Base-by-base conservation (phyloP, 2,797 vertebrate species). In the Eleutherodactylus coqui region DNA sequence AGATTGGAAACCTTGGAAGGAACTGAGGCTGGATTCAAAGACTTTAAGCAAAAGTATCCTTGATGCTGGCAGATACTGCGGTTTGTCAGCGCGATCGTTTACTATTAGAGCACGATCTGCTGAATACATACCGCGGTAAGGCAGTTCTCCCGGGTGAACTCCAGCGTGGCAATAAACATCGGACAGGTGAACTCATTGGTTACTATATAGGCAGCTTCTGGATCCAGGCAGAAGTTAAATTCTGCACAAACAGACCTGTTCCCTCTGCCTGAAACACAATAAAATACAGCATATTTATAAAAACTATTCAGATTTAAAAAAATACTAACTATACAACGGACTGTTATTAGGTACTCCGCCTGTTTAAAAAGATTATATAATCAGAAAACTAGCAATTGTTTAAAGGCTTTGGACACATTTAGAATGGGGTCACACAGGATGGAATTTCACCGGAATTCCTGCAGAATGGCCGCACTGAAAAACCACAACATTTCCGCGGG, bases 141-240 rank as follows among this genome's bases (percentile, higher is more conserved):
- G 4, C 72, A 41, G 55, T n/a, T 82, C 13, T 4, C 75, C 27
- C 47, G 32, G 27, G 82, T 76, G 55, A 90, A 88, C 87, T 88
- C 89, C 89, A 89, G 89, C 10, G 83, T 36, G 43, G 95, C 93
- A 88, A 96, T 90, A 90, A 94, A 95, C 27, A 88, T 93, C n/a
- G 94, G 94, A 86, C 94, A 96, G 19, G 69, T 88, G 89, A 92
- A 95, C 1, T 95, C 94, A n/a, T 95, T 95, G 47, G 96, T 92
- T 1, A 96, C 94, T 17, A 96, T 91, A 88, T 94, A 94, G 1
- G 95, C 95, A 79, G 95, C 95, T 90, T 96, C 96, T 73, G 95
- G 95, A 88, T 96, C 95, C 2, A 92, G 91, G 10, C 89, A 85
- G 73, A 96, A 97, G 87, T 96, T 96, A 88, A 94, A 96, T 89